Percentiles rank a stretch among this genome's conserved stretches.
These are phyloP conservation scores for Sphyrna mokarran DNA, from an alignment of 2,113 vertebrate genomes.

Conservation along the genomic window DNA sequence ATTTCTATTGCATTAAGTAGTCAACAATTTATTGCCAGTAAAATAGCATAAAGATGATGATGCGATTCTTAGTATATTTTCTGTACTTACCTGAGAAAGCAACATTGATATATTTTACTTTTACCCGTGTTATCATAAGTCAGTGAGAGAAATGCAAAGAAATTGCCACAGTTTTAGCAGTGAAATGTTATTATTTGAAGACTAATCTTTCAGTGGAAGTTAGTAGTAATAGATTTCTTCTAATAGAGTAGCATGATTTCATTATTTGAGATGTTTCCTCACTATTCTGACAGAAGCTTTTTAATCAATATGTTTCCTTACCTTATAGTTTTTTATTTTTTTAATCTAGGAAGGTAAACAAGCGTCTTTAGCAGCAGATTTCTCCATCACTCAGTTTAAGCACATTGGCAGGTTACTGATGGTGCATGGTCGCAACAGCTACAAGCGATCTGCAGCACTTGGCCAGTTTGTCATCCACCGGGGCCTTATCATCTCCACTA, in stretches of 20 bases:
- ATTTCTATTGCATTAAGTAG: neutral
- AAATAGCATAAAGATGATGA: neutral
- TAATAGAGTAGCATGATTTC: neutral
- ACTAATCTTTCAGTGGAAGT: neutral
- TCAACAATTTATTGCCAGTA: neutral
- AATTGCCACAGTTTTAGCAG: neutral
- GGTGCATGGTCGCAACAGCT: constrained; percentile 96
- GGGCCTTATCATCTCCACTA: constrained; percentile 95
- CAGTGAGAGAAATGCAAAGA: neutral
- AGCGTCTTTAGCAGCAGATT: constrained; percentile 92
- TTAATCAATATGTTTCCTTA: neutral
- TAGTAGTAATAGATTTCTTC: neutral
- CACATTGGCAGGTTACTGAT: constrained; percentile 87
- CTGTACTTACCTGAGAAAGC: neutral
- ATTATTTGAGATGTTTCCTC: neutral
- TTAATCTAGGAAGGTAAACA: constrained; percentile 81
- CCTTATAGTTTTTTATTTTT: neutral
- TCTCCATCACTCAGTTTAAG: constrained; percentile 90
- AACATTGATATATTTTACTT: neutral
- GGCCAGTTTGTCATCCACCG: constrained; percentile 97
- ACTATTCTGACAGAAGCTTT: too few species aligned
- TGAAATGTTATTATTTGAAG: neutral
- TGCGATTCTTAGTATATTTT: neutral
- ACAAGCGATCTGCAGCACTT: constrained; percentile 90
- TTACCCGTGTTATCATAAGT: neutral